A percentile compares a stretch with the other conserved stretches of the same genome.
Evolutionary conservation across 2,113 vertebrate genomes (phyloP).

Genomic region (Upupa epops): DNA sequence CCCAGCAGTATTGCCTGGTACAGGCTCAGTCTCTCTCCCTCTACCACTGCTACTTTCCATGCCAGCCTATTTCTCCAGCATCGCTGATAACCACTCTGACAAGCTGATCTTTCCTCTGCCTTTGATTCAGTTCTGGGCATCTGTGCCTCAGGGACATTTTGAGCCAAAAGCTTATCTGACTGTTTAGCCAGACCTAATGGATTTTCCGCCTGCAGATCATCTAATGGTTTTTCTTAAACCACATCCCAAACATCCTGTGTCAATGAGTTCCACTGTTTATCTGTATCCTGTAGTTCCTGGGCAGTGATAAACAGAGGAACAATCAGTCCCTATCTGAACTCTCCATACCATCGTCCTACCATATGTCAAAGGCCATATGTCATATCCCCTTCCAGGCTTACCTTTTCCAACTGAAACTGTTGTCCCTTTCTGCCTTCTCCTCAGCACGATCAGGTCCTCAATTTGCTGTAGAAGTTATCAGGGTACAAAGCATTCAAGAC

Average conservation of each 20-base stretch:
- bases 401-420: background rate
- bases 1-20: background rate
- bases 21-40: background rate
- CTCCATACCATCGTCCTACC: background rate
- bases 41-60: background rate
- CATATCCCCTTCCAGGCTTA: background rate
- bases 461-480: background rate
- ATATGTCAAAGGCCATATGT: background rate
- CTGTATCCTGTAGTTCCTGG: constrained; percentile 6
- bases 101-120: background rate
- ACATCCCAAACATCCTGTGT: constrained; percentile 12
- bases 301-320: constrained; percentile 23
- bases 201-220: constrained; percentile 2
- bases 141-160: background rate
- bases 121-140: constrained; percentile 14
- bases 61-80: background rate
- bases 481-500: background rate
- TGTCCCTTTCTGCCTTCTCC: background rate
- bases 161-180: constrained; percentile 32
- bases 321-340: background rate
- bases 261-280: constrained; percentile 32
- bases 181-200: constrained; percentile 16
- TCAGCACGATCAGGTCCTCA: background rate
- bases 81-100: accelerated
- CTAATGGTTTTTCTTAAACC: constrained; percentile 27